These are phyloP conservation scores for Allophyes oxyacanthae DNA, from an alignment of 2,888 invertebrate species.

Conservation along the genomic window DNA sequence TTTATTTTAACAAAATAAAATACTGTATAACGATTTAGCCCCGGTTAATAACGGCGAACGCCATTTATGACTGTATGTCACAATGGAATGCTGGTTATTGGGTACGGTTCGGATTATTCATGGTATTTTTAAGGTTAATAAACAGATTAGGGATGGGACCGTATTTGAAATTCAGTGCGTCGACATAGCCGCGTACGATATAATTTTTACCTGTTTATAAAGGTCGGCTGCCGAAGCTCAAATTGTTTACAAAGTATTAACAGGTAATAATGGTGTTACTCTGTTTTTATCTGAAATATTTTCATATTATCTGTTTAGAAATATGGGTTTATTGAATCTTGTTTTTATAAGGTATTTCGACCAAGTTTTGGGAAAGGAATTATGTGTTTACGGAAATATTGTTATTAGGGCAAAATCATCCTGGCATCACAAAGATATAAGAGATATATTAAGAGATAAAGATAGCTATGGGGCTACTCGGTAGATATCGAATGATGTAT, in stretches of 20 bases:
- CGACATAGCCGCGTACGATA: slow-evolving; percentile 33
- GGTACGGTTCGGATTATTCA: slow-evolving; percentile 52
- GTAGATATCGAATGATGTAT: too few relatives aligned
- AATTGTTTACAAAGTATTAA: slow-evolving; percentile 42
- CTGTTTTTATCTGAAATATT: slow-evolving; percentile 10
- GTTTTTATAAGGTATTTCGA: slow-evolving; percentile 4
- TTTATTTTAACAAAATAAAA: slow-evolving; percentile 79
- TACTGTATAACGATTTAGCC: slow-evolving; percentile 71
- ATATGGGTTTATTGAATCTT: slow-evolving; percentile 5
- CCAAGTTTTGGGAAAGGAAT: background rate
- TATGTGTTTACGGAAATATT: too few relatives aligned
- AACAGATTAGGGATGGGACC: slow-evolving; percentile 51
- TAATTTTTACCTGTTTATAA: slow-evolving; percentile 40
- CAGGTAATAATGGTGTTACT: slow-evolving; percentile 18
- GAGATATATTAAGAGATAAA: too few relatives aligned
- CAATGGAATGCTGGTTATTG: slow-evolving; percentile 56
- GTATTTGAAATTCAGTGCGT: slow-evolving; percentile 39
- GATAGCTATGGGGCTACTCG: too few relatives aligned
- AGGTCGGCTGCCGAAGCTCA: slow-evolving; percentile 25
- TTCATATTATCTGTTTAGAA: background rate
- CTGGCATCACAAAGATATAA: too few relatives aligned
- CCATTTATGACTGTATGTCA: slow-evolving; percentile 57
- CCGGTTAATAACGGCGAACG: slow-evolving; percentile 55
- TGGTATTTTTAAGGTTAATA: slow-evolving; percentile 55
- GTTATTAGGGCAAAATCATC: too few relatives aligned